Evolutionary conservation across 1,140 invertebrate species (phyloP).

Genomic region (Anoplolepis gracilipes): DNA sequence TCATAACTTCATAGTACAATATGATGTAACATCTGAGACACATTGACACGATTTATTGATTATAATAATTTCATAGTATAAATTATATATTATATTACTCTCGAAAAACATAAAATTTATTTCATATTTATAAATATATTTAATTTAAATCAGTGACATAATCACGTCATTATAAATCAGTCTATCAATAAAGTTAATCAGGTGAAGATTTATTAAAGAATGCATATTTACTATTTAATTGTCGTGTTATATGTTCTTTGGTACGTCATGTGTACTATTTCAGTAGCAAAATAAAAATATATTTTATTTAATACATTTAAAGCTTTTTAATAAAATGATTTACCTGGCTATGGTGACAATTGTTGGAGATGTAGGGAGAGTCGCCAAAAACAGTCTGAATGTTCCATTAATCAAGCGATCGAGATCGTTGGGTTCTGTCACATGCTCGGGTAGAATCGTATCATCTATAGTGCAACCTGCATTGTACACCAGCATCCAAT

Average conservation of each 20-base stretch:
- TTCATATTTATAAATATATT: not conserved
- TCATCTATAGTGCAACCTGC: conserved; percentile 95
- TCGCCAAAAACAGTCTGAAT: conserved; percentile 88
- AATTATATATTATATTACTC: not conserved
- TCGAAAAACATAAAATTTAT: not conserved
- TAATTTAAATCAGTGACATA: not conserved
- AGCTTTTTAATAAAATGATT: not conserved
- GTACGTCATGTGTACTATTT: not conserved
- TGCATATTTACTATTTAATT: not conserved
- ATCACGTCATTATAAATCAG: not conserved
- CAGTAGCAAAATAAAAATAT: not conserved
- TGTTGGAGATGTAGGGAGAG: conserved; percentile 88
- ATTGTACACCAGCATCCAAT: conserved; percentile 93
- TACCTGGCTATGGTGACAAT: conserved; percentile 91
- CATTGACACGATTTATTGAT: conserved; percentile 1
- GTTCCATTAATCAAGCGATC: conserved; percentile 86
- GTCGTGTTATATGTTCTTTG: not conserved
- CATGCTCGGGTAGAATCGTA: conserved; percentile 92
- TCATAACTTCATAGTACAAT: not conserved
- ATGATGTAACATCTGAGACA: not conserved
- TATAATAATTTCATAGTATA: not conserved
- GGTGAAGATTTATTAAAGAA: conserved; percentile 1
- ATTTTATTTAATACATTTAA: not conserved
- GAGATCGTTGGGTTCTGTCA: conserved; percentile 90
- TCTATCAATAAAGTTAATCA: not conserved